Evolutionary conservation across 2,888 invertebrate species (phyloP).

Genomic region (Drosophila buzzatii): DNA sequence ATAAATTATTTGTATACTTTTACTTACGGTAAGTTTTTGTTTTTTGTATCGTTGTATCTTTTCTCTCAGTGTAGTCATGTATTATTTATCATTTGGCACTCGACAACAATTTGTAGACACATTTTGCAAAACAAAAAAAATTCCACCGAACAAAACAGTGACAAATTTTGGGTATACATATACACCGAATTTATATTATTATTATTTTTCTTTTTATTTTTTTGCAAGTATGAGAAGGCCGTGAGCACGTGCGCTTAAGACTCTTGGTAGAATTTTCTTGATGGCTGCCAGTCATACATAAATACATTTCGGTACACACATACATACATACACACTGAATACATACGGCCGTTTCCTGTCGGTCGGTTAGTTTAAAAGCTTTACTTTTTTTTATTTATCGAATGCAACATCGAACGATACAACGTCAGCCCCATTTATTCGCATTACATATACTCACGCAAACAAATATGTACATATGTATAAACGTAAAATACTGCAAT

Average conservation of each 20-base stretch:
- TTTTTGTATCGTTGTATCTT: background rate
- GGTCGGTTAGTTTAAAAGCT: constrained; percentile 24
- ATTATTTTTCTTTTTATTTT: constrained; percentile 6
- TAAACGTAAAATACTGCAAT: constrained; percentile 22
- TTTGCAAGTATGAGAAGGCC: constrained; percentile 53
- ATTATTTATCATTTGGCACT: constrained; percentile 57
- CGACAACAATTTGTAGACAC: constrained; percentile 49
- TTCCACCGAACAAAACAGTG: constrained; percentile 51
- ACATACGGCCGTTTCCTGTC: constrained; percentile 57
- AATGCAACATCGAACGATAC: constrained; percentile 18
- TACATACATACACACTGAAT: background rate
- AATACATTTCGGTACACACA: background rate
- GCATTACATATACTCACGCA: background rate
- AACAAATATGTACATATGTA: background rate
- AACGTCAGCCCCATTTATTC: background rate
- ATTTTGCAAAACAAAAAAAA: constrained; percentile 54
- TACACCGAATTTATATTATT: constrained; percentile 1
- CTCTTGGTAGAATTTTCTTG: constrained; percentile 29
- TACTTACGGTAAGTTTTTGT: constrained; percentile 5
- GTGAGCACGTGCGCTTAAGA: constrained; percentile 53
- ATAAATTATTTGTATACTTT: background rate
- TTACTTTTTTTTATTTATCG: background rate
- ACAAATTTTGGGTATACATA: constrained; percentile 53
- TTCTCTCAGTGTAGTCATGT: constrained; percentile 34
- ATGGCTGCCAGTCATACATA: constrained; percentile 22